Conservation (phyloP, 2,888 invertebrate genomes). For the Acronicta alni region DNA sequence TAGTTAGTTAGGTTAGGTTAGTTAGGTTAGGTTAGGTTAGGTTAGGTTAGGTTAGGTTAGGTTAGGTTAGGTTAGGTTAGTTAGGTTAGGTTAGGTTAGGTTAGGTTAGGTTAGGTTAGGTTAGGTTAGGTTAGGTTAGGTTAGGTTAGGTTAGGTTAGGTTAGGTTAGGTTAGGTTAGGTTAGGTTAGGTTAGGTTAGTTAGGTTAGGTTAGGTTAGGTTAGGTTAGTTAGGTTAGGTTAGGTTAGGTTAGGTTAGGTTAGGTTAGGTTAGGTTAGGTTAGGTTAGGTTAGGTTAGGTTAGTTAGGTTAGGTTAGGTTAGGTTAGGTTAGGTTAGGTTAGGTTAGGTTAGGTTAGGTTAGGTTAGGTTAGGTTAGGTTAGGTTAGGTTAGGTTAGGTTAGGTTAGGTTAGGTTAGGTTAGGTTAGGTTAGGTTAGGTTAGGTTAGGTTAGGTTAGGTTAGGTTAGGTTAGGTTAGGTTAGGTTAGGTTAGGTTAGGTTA, state of each 20-base stretch:
- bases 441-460: constrained; percentile 27
- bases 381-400: constrained; percentile 48
- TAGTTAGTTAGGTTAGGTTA: constrained; percentile 36
- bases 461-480: constrained; percentile 15
- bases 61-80: constrained; percentile 44
- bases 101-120: constrained; percentile 38
- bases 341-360: constrained; percentile 22
- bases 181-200: constrained; percentile 22
- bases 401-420: constrained; percentile 49
- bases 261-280: constrained; percentile 49
- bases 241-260: constrained; percentile 44
- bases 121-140: constrained; percentile 33
- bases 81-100: constrained; percentile 33
- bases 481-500: constrained; percentile 15
- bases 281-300: constrained; percentile 48
- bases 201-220: constrained; percentile 25
- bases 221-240: constrained; percentile 36
- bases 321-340: constrained; percentile 51
- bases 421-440: constrained; percentile 52
- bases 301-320: constrained; percentile 49
- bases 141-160: constrained; percentile 42
- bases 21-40: constrained; percentile 38
- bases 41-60: constrained; percentile 44
- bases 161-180: constrained; percentile 43
- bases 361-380: constrained; percentile 41